Evolutionary conservation across 2,888 invertebrate genomes (phyloP).

Genomic region (Athalia rosae): DNA sequence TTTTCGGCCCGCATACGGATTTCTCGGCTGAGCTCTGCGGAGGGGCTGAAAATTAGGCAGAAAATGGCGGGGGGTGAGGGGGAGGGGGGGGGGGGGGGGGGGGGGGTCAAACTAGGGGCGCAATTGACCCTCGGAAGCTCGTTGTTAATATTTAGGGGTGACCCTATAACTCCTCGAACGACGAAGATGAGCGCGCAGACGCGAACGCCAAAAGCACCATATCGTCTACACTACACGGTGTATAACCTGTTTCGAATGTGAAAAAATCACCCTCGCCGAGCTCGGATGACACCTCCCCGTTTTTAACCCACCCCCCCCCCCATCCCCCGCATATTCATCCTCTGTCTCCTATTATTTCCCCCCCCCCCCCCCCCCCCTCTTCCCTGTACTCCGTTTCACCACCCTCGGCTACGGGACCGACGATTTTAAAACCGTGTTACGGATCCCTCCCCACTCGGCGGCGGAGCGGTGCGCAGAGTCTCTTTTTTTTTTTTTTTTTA

Average conservation of each 20-base stretch:
- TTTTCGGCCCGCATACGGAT: constrained; percentile 28
- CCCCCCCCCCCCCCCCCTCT: background rate
- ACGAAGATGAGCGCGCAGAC: constrained; percentile 57
- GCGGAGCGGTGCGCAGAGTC: too few relatives aligned
- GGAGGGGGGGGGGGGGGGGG: constrained; percentile 29
- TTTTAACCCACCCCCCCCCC: too few relatives aligned
- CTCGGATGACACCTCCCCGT: constrained; percentile 27
- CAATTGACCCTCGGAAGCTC: constrained; percentile 67
- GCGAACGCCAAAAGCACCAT: too few relatives aligned
- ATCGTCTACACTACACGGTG: too few relatives aligned
- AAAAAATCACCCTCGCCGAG: background rate
- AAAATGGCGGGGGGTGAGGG: constrained; percentile 41
- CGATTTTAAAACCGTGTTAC: constrained; percentile 31
- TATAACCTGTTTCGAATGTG: constrained; percentile 44
- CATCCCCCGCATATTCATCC: background rate
- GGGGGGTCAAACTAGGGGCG: constrained; percentile 59
- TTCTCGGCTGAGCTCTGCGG: constrained; percentile 17
- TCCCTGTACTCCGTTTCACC: background rate
- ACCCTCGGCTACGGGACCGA: constrained; percentile 40
- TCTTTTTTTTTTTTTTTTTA: too few relatives aligned
- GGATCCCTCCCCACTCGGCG: too few relatives aligned
- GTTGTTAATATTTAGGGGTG: constrained; percentile 71
- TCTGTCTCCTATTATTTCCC: background rate
- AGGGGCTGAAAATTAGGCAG: constrained; percentile 43
- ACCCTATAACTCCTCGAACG: constrained; percentile 63